phyloP scores from a whole-genome alignment of 2,888 invertebrate genomes.

The Agrochola lychnidis region DNA sequence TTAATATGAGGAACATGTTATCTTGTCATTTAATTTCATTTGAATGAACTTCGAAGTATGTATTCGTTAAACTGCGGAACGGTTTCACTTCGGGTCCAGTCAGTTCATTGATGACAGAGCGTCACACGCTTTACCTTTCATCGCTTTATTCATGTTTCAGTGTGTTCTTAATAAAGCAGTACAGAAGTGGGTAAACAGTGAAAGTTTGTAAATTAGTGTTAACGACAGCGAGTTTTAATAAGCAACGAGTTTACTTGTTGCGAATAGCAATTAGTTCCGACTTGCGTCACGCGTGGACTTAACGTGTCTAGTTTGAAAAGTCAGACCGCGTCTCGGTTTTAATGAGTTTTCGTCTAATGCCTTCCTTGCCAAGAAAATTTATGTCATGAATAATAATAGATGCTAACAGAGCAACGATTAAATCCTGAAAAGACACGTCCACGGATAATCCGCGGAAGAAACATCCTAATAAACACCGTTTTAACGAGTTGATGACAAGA shows the following conservation, averaged over 20 bases:
- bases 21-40: constrained; percentile 39
- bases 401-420: constrained; percentile 85
- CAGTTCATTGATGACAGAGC: constrained; percentile 24
- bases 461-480: constrained; percentile 85
- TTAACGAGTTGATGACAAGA: constrained; percentile 82
- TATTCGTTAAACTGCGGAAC: constrained; percentile 21
- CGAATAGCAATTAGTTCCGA: constrained; percentile 86
- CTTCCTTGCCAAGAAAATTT: constrained; percentile 88
- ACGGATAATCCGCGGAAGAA: constrained; percentile 83
- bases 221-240: constrained; percentile 85
- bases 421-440: constrained; percentile 86
- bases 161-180: constrained; percentile 66
- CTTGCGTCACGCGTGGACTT: constrained; percentile 89
- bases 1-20: constrained; percentile 25
- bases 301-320: constrained; percentile 90
- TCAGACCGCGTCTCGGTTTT: constrained; percentile 89
- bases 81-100: not conserved
- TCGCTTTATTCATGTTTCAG: constrained; percentile 42
- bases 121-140: constrained; percentile 13
- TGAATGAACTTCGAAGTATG: constrained; percentile 21
- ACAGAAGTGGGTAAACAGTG: constrained; percentile 67
- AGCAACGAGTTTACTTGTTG: constrained; percentile 82
- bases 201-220: constrained; percentile 85
- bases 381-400: constrained; percentile 90
- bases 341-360: constrained; percentile 90